Evolutionary conservation across 1,140 invertebrate species (phyloP), one percentile per base, ranked within the genome.

Genomic region (Diploscapter pachys): DNA sequence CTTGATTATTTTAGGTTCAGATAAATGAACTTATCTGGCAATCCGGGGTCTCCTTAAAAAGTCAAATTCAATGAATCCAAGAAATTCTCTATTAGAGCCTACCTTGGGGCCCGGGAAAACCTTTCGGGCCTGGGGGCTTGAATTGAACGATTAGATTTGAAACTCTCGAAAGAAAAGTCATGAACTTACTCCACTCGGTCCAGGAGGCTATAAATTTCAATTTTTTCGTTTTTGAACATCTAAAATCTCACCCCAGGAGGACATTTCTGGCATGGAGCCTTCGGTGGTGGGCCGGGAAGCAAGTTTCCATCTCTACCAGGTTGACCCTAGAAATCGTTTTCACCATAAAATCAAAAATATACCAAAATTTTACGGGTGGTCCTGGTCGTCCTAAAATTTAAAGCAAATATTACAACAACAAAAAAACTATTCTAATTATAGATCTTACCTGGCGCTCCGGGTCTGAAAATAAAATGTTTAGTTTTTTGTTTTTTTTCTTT

Each of bases 231-330:
- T 31, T 31, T 31, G 31, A 31, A 31, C 31, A 31, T 31, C 31
- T 31, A 31, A 31, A 31, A 31, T 31, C 31, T 31, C 31, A 31
- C 31, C 31, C 79, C 75, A 53, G 71, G 70, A 57, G 79, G 79
- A 67, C 82, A 84, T 71, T 85, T 85, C 68, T 85, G 83, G 63
- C 83, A 84, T 67, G 83, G 83, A 13, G 83, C 82, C 67, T 85
- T 84, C n/a, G 84, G 84, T 52, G 83, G 83, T n/a, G 83, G 83
- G 65, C 80, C 83, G 4, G 83, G 83, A 8, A 84, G 76, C 31
- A 84, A 79, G 31, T 81, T 78, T 31, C 83, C 83, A 56, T 84
- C 83, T 62, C 83, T 56, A 5, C 83, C 83, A 8, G 83, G 83
- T 48, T 82, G 83, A 54, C 83, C 83, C 48, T 83, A 83, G 67